Base-by-base conservation (phyloP, 2,797 vertebrate genomes). In the Emydoidea blandingii region DNA sequence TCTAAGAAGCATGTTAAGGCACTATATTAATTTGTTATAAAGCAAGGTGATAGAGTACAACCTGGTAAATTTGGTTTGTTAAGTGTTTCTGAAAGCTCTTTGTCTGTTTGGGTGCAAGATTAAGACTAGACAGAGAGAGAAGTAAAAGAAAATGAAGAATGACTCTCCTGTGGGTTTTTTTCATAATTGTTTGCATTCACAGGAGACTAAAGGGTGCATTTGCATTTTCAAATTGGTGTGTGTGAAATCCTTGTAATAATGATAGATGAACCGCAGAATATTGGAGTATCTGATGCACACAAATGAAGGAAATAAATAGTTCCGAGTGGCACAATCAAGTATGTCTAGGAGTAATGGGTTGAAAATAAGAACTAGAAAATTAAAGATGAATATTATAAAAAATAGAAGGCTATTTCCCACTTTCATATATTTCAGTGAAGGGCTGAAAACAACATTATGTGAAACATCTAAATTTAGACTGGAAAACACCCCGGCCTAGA, bases 381-480 rank as follows among this genome's bases (percentile, higher is more conserved):
- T 79, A 90, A 87, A 68, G 57, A 78, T 81, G 54, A 93, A 86
- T 90, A 81, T 91, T 92, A 89, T 83, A 89, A 79, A 82, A 94
- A 81, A 11, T 94, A 82, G 19, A 8, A 72, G 65, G n/a, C 65
- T 12, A 37, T 41, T 72, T 15, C 59, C 14, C 59, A 62, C 31
- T 34, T 34, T 31, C 59, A 16, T 62, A 31, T 34, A 62, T 62
- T 72, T 72, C n/a, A 72, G 14, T 90, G 65, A 84, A 57, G 21
- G 88, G 93, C 9, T 72, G 86, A 88, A 34, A n/a, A 56, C 50
- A 29, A 41, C 44, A 86, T 83, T 65, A 44, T 59, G 80, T 82
- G 12, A 7, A 92, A 4, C 47, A 57, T 95, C 81, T 44, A 49
- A 29, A 78, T 49, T 44, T 78, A 16, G n/a, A 76, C 2, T 47